Percentiles rank a stretch among this genome's conserved stretches.
Conservation (phyloP, 2,113 vertebrate genomes). For the Pomatostomus ruficeps region DNA sequence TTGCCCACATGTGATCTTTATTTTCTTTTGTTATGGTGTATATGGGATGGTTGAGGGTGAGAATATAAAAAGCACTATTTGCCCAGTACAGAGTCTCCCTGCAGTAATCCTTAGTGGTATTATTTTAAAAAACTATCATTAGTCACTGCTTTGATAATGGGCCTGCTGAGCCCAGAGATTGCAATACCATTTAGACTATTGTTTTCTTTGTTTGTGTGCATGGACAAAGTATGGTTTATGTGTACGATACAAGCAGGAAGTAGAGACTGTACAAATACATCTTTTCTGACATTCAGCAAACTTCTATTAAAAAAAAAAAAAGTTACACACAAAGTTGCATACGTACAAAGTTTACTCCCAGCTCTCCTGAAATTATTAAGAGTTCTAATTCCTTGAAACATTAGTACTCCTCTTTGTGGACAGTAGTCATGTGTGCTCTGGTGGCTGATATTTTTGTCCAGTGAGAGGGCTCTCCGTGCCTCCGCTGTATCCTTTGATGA, state of each 20-base stretch:
- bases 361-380: background rate
- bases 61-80: slow-evolving; percentile 36
- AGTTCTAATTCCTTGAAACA: background rate
- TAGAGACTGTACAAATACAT: slow-evolving; percentile 39
- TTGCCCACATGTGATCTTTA: slow-evolving; percentile 61
- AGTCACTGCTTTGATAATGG: slow-evolving; percentile 36
- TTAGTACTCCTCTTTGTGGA: slow-evolving; percentile 31
- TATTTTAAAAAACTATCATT: slow-evolving; percentile 46
- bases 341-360: slow-evolving; percentile 14
- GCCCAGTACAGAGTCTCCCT: slow-evolving; percentile 35
- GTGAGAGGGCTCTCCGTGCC: slow-evolving; percentile 50
- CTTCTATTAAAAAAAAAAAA: background rate
- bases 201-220: slow-evolving; percentile 62
- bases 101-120: slow-evolving; percentile 57
- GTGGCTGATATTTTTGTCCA: slow-evolving; percentile 40
- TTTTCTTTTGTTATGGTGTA: slow-evolving; percentile 31
- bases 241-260: slow-evolving; percentile 49
- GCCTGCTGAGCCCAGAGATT: slow-evolving; percentile 32
- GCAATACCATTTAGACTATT: slow-evolving; percentile 67
- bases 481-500: slow-evolving; percentile 30
- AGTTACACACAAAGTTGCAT: background rate
- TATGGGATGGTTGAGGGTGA: slow-evolving; percentile 7
- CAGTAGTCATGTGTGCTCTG: slow-evolving; percentile 33
- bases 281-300: slow-evolving; percentile 49
- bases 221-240: slow-evolving; percentile 54